A percentile compares a stretch with the other conserved stretches of the same genome.
These are phyloP conservation scores for Apotomis turbidana DNA, from an alignment of 2,888 invertebrate genomes.

Conservation along the genomic window DNA sequence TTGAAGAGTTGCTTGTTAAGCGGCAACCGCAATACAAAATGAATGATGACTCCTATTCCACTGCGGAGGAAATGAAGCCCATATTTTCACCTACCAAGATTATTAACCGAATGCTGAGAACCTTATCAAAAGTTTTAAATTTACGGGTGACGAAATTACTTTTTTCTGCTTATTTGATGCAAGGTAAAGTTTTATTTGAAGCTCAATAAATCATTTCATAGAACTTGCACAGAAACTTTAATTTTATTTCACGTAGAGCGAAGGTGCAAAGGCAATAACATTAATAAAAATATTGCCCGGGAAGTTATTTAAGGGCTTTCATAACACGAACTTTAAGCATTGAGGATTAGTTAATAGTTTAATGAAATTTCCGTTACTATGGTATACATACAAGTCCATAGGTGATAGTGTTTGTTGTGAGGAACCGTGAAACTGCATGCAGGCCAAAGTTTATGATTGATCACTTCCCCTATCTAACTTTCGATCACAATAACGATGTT, in stretches of 20 bases:
- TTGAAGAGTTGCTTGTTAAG: conserved; percentile 68
- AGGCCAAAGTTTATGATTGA: conserved; percentile 34
- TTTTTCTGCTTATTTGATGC: neutral
- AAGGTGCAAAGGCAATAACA: no score
- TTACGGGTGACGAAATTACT: conserved; percentile 23
- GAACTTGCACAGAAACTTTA: neutral
- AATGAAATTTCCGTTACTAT: neutral
- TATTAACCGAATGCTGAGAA: conserved; percentile 29
- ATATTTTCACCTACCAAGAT: conserved; percentile 37
- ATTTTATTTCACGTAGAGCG: neutral
- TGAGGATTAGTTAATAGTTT: conserved; percentile 4
- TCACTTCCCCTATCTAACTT: conserved; percentile 33
- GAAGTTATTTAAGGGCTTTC: no score
- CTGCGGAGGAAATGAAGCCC: conserved; percentile 42
- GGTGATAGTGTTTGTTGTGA: neutral
- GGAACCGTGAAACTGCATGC: conserved; percentile 1
- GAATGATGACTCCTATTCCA: conserved; percentile 48
- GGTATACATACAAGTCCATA: neutral
- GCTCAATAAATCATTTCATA: neutral
- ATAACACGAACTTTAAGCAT: neutral
- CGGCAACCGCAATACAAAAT: conserved; percentile 56
- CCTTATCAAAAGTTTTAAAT: conserved; percentile 36
- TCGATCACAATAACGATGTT: conserved; percentile 34
- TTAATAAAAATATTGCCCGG: no score
- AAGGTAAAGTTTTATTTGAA: neutral